These are phyloP conservation scores for Uria aalge DNA, from an alignment of 2,113 vertebrate species.

Conservation along the genomic window DNA sequence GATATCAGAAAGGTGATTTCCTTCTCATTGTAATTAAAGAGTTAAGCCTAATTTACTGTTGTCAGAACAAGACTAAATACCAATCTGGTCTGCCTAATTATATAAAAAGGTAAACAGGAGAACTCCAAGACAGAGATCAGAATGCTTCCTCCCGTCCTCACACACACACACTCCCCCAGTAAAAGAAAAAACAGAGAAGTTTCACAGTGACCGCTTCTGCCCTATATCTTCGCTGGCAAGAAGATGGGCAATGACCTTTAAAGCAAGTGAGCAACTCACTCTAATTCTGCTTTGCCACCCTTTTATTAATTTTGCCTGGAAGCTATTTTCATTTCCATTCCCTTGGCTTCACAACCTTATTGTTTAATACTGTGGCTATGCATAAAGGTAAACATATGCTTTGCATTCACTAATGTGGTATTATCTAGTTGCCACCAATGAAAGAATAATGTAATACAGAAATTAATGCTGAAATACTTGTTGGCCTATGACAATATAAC, in stretches of 20 bases:
- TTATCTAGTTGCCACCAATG: not conserved
- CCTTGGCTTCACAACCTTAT: not conserved
- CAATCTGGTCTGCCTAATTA: slow-evolving; percentile 74
- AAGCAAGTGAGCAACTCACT: not conserved
- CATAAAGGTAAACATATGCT: slow-evolving; percentile 20
- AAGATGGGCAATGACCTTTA: slow-evolving; percentile 46
- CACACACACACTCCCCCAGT: not conserved
- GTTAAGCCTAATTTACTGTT: slow-evolving; percentile 80
- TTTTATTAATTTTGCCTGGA: slow-evolving; percentile 39
- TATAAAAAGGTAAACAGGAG: slow-evolving; percentile 69
- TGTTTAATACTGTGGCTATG: not conserved
- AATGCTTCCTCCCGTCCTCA: not conserved
- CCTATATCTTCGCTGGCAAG: not conserved
- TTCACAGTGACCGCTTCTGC: not conserved
- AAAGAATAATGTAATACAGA: not conserved
- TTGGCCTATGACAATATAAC: not conserved
- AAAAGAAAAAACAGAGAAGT: slow-evolving; percentile 2
- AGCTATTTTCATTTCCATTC: slow-evolving; percentile 38
- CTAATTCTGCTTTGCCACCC: not conserved
- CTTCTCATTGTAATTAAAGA: slow-evolving; percentile 80
- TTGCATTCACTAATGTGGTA: not conserved
- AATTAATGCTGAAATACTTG: not conserved
- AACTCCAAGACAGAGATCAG: slow-evolving; percentile 37
- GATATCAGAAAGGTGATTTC: slow-evolving; percentile 79
- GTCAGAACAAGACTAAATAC: slow-evolving; percentile 78